These are phyloP conservation scores for Dinocampus coccinellae DNA, from an alignment of 2,888 invertebrate species.

Conservation along the genomic window DNA sequence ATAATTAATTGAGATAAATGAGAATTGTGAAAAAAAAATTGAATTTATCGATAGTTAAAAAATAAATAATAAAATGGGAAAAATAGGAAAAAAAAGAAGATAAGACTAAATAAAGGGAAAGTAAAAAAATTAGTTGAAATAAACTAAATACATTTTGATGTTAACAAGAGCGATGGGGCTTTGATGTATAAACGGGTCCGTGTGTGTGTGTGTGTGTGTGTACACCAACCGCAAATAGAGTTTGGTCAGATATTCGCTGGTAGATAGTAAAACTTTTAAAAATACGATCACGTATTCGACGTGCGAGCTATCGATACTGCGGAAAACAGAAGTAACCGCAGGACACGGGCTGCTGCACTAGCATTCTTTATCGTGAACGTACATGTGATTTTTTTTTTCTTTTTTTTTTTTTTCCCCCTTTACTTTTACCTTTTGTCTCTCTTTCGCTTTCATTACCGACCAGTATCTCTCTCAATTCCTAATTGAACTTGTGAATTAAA, in stretches of 20 bases:
- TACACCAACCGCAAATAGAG: conserved; percentile 27
- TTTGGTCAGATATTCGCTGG: not conserved
- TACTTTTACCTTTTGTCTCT: too few species aligned
- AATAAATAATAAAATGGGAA: too few species aligned
- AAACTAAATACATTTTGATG: too few species aligned
- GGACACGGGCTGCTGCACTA: conserved; percentile 19
- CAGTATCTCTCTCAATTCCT: not conserved
- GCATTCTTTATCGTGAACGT: not conserved
- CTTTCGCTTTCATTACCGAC: not conserved
- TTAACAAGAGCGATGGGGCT: too few species aligned
- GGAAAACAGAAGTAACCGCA: conserved; percentile 34
- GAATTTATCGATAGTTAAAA: not conserved
- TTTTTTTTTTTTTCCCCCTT: too few species aligned
- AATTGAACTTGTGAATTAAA: conserved; percentile 22
- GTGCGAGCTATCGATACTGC: conserved; percentile 36
- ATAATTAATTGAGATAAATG: not conserved
- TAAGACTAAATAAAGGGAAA: too few species aligned
- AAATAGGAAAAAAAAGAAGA: too few species aligned
- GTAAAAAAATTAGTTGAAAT: too few species aligned
- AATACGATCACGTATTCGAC: conserved; percentile 31
- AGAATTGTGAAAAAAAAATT: conserved; percentile 1
- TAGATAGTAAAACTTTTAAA: conserved; percentile 23
- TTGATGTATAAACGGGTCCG: too few species aligned
- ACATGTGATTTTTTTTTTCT: too few species aligned
- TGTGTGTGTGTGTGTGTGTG: not conserved